Base-by-base conservation (phyloP, 2,888 invertebrate species). In the Himalopsyche japonica region DNA sequence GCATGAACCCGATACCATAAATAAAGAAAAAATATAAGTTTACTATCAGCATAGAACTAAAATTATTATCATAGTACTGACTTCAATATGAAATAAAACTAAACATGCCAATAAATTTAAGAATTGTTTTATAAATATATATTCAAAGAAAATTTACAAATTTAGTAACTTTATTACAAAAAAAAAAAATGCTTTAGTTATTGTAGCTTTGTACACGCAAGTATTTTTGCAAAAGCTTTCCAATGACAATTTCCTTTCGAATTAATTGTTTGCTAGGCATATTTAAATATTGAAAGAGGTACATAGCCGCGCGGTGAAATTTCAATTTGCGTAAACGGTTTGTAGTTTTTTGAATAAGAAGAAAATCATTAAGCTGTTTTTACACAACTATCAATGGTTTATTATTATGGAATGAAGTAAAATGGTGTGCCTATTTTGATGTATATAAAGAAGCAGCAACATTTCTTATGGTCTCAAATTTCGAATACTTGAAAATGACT, bases 31-130 rank as follows among this genome's bases (percentile, higher is more conserved):
- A 70, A 70, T 1, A 15, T 6, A 27, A 70, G 5, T 27, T 30
- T 70, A 70, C 30, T 70, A 27, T 70, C 70, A 70, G 24, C 70
- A 70, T 70, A 70, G 70, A 27, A 24, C 15, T 30, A 70, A 70
- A 20, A 57, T 70, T 70, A 70, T 30, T 70, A 70, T 30, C 70
- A 30, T 70, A 70, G 70, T 70, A 70, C 70, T 70, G 70, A 30
- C 27, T 70, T 70, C 70, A 70, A 70, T 70, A 27, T 70, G 70
- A 70, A 70, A 70, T 70, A 70, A 70, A 70, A 70, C 70, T 15
- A 70, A 70, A 81, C 78, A 82, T 82, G 78, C 82, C 82, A 82
- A 82, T 82, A 82, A 77, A 49, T 57, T 47, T 82, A 82, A 78
- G 77, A 82, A 78, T 37, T 77, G 24, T 37, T 43, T 77, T 43